These are phyloP conservation scores for Zaprionus ornatus DNA, from an alignment of 1,140 invertebrate species.

Conservation along the genomic window DNA sequence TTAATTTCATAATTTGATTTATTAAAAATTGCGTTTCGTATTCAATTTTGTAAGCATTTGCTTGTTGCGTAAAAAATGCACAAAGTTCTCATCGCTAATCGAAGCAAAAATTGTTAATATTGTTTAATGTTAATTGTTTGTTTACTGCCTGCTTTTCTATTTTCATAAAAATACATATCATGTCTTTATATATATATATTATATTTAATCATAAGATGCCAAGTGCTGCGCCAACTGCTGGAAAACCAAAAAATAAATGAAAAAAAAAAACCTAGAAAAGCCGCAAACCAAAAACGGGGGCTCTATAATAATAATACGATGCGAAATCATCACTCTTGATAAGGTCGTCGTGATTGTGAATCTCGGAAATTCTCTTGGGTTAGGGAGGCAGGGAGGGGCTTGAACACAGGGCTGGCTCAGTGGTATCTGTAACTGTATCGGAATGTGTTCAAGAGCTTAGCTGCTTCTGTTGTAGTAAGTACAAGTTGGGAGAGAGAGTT, in stretches of 20 bases:
- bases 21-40: conserved; percentile 78
- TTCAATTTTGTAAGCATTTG: conserved; percentile 79
- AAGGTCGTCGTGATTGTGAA: conserved; percentile 8
- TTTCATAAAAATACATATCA: conserved; percentile 79
- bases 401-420: conserved; percentile 69
- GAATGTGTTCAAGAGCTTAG: conserved; percentile 19
- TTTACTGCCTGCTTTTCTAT: conserved; percentile 38
- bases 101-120: conserved; percentile 78
- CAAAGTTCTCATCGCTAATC: conserved; percentile 73
- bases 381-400: not conserved
- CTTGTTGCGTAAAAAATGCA: conserved; percentile 76
- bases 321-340: conserved; percentile 28
- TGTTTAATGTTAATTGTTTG: conserved; percentile 69
- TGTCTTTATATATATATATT: conserved; percentile 63
- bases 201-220: conserved; percentile 79
- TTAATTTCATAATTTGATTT: conserved; percentile 78
- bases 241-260: conserved; percentile 37
- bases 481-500: conserved; percentile 33
- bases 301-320: conserved; percentile 39
- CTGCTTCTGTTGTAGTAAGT: conserved; percentile 27
- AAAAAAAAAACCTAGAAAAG: conserved; percentile 38
- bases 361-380: not conserved
- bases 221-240: conserved; percentile 59
- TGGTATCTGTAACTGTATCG: conserved; percentile 50
- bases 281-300: conserved; percentile 53